Evolutionary conservation across 1,140 invertebrate genomes (phyloP).

Genomic region (Teleogryllus occipitalis): DNA sequence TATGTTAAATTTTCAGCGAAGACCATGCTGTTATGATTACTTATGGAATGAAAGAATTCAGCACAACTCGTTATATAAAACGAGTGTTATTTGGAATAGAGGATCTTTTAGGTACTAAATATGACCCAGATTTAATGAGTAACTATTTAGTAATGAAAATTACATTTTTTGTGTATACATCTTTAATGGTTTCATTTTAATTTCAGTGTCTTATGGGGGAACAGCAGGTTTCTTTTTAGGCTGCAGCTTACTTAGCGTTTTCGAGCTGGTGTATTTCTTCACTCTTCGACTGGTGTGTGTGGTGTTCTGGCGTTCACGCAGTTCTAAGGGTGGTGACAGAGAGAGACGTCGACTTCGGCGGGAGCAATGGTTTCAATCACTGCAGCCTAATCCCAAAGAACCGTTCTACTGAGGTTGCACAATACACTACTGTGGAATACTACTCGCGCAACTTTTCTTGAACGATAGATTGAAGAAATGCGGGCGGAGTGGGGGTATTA

Average conservation of each 20-base stretch:
- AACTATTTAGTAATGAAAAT: background rate
- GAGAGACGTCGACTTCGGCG: too few relatives aligned
- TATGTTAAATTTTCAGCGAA: too few relatives aligned
- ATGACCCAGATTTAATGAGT: background rate
- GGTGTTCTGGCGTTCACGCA: background rate
- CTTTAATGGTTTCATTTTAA: background rate
- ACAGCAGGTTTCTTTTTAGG: constrained; percentile 19
- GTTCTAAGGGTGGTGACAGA: too few relatives aligned
- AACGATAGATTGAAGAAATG: too few relatives aligned
- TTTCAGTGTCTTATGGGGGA: constrained; percentile 17
- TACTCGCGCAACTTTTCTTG: too few relatives aligned
- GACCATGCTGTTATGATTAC: too few relatives aligned
- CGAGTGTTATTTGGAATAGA: background rate
- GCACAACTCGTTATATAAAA: background rate
- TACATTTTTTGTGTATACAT: background rate
- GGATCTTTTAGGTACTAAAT: background rate
- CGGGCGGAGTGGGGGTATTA: too few relatives aligned
- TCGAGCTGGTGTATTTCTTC: constrained; percentile 18
- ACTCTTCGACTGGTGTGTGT: constrained; percentile 15
- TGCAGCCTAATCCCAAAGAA: too few relatives aligned
- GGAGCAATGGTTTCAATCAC: too few relatives aligned
- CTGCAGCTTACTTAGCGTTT: constrained; percentile 17
- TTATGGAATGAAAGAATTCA: background rate
- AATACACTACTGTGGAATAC: too few relatives aligned
- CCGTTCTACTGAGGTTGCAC: too few relatives aligned